Evolutionary conservation across 64 coral and sea anemone genomes (phyloP).

Genomic region (Astreopora myriophthalma): DNA sequence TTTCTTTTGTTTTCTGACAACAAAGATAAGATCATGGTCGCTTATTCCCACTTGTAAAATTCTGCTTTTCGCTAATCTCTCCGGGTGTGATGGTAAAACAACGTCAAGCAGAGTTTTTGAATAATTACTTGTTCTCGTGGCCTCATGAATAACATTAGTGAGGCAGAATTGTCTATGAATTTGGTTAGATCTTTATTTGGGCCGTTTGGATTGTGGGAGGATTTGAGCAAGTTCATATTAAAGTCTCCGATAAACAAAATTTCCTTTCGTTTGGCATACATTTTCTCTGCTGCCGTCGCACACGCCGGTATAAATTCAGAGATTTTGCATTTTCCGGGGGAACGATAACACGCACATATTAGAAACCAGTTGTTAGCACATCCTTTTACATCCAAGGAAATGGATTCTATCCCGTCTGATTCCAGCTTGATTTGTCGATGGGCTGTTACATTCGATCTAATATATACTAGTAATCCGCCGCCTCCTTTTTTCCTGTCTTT

Average conservation of each 20-base stretch:
- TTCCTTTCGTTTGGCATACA: conserved; percentile 72
- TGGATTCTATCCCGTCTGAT: conserved; percentile 48
- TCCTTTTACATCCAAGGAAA: conserved; percentile 61
- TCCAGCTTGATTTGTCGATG: conserved; percentile 22
- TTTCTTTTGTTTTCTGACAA: conserved; percentile 56
- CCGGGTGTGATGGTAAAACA: too few relatives aligned
- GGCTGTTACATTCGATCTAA: conserved; percentile 40
- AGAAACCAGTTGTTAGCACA: conserved; percentile 43
- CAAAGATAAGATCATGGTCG: conserved; percentile 46
- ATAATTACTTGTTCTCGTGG: conserved; percentile 2
- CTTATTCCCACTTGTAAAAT: too few relatives aligned
- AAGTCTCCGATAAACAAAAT: too few relatives aligned
- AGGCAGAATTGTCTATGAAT: conserved; percentile 62
- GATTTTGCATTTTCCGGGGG: conserved; percentile 56
- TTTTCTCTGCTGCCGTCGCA: neutral
- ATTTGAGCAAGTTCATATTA: conserved; percentile 27
- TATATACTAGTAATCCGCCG: conserved; percentile 64
- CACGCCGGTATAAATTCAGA: conserved; percentile 47
- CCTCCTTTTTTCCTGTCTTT: conserved; percentile 60
- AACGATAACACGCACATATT: conserved; percentile 38
- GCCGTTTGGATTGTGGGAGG: neutral
- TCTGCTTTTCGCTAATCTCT: too few relatives aligned
- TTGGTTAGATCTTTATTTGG: conserved; percentile 24
- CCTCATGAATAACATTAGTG: conserved; percentile 35
- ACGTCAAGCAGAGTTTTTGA: conserved; percentile 18